Evolutionary conservation across 2,888 invertebrate genomes (phyloP), one percentile per base, ranked within the genome.

Genomic region (Sialis lutaria): DNA sequence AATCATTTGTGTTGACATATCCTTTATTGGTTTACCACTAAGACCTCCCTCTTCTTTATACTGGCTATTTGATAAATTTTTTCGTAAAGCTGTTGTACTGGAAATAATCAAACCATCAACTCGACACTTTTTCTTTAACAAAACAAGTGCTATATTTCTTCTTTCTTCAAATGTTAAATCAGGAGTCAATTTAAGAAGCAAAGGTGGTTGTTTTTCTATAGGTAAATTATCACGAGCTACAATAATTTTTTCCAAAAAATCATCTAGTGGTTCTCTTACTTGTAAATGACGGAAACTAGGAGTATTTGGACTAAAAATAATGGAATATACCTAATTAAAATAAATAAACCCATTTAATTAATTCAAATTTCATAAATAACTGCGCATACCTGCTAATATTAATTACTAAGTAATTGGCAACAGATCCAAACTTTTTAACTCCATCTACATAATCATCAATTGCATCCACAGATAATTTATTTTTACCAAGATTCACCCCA

Each of bases 401-500:
- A 49, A 99, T 82, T 1, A 97, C 97, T 56, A 97, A 77, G 65
- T 98, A 98, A 67, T 97, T 93, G 2, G 93, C 90, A 39, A 88
- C 64, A 33, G 76, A 69, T 22, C 82, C 79, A 67, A 98, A 96
- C 55, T 74, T 77, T 50, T 77, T 66, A 1, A 97, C 79, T 6
- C 98, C 97, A 55, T 75, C 62, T n/a, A 80, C 73, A 62, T 93
- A 97, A 67, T 97, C 96, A 8, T 70, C 65, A 9, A 75, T 68
- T 0, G 88, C 75, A 65, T 87, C 76, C 30, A 67, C 59, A 0
- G 91, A 85, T 0, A 69, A 66, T 67, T 95, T 96, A 65, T 99
- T 99, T 67, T 91, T 93, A 0, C 98, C 98, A 49, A 99, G 72
- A 70, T 98, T 99, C 0, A 98, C 78, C 6, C 97, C 98, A 47